Evolutionary conservation across 2,113 vertebrate species (phyloP).

Genomic region (Bostrychus sinensis): DNA sequence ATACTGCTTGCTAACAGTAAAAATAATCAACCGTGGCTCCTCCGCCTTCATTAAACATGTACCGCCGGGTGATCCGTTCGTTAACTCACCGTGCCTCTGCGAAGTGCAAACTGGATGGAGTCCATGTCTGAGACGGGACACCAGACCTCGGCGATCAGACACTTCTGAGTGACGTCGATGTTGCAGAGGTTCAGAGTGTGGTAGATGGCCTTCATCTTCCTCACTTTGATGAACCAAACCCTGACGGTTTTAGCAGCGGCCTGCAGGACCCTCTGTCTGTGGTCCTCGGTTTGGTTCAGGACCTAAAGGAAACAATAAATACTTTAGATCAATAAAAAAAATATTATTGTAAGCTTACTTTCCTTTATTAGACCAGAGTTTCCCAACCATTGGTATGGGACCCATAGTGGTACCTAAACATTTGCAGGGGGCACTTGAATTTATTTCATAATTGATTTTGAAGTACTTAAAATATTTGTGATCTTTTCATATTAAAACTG

Average conservation of each 20-base stretch:
- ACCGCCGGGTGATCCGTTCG: background rate
- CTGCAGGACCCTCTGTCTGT: conserved; percentile 94
- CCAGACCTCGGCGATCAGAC: conserved; percentile 98
- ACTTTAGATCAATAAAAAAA: too few relatives aligned
- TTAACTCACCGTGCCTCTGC: conserved; percentile 96
- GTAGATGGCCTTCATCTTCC: conserved; percentile 99
- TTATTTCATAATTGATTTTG: too few relatives aligned
- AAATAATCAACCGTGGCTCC: background rate
- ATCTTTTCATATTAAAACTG: too few relatives aligned
- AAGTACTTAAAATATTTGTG: too few relatives aligned
- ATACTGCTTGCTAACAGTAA: background rate
- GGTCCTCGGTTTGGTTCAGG: conserved; percentile 97
- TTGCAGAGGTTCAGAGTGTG: conserved; percentile 98
- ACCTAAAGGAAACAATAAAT: conserved; percentile 84
- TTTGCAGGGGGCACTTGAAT: too few relatives aligned
- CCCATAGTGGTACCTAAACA: too few relatives aligned
- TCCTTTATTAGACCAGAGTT: too few relatives aligned
- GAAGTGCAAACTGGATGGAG: conserved; percentile 98
- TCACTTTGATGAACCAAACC: conserved; percentile 98
- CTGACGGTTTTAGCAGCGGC: conserved; percentile 93
- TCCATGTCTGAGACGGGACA: conserved; percentile 95
- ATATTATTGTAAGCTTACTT: too few relatives aligned
- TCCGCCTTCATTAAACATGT: background rate
- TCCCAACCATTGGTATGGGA: too few relatives aligned
- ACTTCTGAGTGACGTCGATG: conserved; percentile 98